A percentile compares a stretch with the other conserved stretches of the same genome.
Conservation (phyloP, 2,888 invertebrate species). For the Sabatieria punctata region DNA sequence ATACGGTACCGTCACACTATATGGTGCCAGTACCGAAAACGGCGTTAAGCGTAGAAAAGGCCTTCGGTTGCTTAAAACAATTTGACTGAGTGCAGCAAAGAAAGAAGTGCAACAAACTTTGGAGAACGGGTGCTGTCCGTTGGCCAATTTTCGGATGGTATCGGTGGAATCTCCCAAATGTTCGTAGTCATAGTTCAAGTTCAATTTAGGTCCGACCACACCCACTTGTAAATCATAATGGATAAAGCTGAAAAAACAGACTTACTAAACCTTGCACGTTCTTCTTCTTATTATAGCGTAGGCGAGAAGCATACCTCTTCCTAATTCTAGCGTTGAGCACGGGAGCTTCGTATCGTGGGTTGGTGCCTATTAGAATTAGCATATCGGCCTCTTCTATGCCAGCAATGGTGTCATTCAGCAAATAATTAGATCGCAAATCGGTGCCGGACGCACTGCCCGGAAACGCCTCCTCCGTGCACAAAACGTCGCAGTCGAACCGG, state of each 20-base stretch:
- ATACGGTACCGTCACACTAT: too few relatives aligned
- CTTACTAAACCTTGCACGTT: too few relatives aligned
- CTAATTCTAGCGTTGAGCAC: conserved; percentile 83
- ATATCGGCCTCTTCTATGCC: conserved; percentile 83
- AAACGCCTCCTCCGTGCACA: conserved; percentile 79
- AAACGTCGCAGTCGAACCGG: conserved; percentile 59
- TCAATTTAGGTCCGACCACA: conserved; percentile 70
- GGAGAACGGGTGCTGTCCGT: conserved; percentile 45
- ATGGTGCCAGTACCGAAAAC: too few relatives aligned
- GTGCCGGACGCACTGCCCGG: conserved; percentile 41
- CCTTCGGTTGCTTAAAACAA: too few relatives aligned
- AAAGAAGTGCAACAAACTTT: too few relatives aligned
- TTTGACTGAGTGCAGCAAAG: too few relatives aligned
- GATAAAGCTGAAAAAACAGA: too few relatives aligned
- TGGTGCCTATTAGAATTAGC: conserved; percentile 79
- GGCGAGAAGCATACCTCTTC: conserved; percentile 58
- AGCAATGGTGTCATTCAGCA: conserved; percentile 73
- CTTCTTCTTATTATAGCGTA: too few relatives aligned
- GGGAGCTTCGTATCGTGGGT: conserved; percentile 91
- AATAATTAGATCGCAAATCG: conserved; percentile 59
- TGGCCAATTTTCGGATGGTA: conserved; percentile 53
- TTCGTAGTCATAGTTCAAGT: conserved; percentile 77
- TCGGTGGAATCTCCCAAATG: conserved; percentile 65
- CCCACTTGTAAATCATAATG: conserved; percentile 74
- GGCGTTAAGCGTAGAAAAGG: too few relatives aligned